Evolutionary conservation across 2,888 invertebrate species (phyloP).

Genomic region (Tetragonisca angustula): DNA sequence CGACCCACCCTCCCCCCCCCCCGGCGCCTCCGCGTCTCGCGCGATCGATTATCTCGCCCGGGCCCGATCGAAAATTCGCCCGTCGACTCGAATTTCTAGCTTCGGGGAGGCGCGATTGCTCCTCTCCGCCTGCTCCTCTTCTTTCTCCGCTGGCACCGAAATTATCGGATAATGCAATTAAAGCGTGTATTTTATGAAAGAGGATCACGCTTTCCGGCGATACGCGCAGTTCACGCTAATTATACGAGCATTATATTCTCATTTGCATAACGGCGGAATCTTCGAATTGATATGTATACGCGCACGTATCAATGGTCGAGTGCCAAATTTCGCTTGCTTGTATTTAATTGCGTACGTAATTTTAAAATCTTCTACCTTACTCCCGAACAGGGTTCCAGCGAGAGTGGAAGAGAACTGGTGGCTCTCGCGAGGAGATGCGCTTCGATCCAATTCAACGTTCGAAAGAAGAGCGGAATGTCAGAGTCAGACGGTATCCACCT

Average conservation of each 20-base stretch:
- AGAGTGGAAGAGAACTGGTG: background rate
- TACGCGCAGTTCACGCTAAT: background rate
- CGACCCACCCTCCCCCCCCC: background rate
- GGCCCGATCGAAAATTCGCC: slow-evolving; percentile 22
- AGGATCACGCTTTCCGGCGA: background rate
- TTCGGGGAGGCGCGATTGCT: background rate
- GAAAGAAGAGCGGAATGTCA: background rate
- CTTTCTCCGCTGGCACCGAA: background rate
- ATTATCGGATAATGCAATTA: slow-evolving; percentile 16
- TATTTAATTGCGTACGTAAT: background rate
- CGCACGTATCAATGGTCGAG: too few relatives aligned
- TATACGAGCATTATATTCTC: background rate
- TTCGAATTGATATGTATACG: background rate
- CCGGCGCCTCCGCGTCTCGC: background rate
- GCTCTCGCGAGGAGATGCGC: too few relatives aligned
- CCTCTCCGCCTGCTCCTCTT: background rate
- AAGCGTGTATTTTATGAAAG: background rate
- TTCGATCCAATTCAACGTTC: slow-evolving; percentile 13
- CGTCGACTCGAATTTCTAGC: slow-evolving; percentile 20
- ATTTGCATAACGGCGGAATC: background rate
- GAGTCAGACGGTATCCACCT: background rate
- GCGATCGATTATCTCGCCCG: slow-evolving; percentile 55
- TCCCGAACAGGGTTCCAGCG: background rate
- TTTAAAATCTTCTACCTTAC: background rate
- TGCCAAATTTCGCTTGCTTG: too few relatives aligned